Base-by-base conservation (phyloP, 2,888 invertebrate genomes). In the Lissocephala sabroskyi region DNA sequence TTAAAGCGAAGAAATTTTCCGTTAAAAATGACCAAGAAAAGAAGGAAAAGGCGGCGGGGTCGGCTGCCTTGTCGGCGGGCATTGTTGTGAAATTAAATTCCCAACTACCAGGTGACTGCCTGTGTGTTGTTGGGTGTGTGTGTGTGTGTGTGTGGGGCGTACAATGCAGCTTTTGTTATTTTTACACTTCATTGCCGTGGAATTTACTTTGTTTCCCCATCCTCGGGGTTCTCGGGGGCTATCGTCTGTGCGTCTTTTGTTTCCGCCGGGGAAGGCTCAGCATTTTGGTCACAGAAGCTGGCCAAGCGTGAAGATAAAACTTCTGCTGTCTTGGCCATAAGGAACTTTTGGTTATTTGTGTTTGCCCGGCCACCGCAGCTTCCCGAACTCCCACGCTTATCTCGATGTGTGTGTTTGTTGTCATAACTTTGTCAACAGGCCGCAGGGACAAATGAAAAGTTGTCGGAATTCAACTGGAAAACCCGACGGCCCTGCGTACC, bases 231-330 rank as follows among this genome's bases (percentile, higher is more conserved):
- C n/a, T n/a, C n/a, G n/a, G n/a, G n/a, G n/a, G n/a, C 61, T 55
- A 19, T 45, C 5, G 18, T 39, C 18, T 30, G 7, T 35, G 3
- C 40, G 9, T 36, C 42, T 49, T 66, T 68, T 71, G 67, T 67
- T 71, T 68, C 64, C 67, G 45, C 60, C 66, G 56, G 55, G 58
- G 58, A 3, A n/a, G 37, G 37, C 19, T 37, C 18, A 18, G 18
- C 57, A 41, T 58, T 40, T 58, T 37, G 41, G 67, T 60, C 71
- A 53, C 59, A 67, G 32, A 42, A 59, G 55, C 50, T 55, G 52
- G 76, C 46, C 70, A 71, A 73, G 76, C 76, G 70, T 73, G 62
- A 71, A 71, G 76, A 71, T 71, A 71, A 76, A 73, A 71, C 74
- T 76, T 73, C 56, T 76, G n/a, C 56, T 70, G 47, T 52, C 42